Evolutionary conservation across 2,888 invertebrate species (phyloP).

Genomic region (Orchesella flavescens): DNA sequence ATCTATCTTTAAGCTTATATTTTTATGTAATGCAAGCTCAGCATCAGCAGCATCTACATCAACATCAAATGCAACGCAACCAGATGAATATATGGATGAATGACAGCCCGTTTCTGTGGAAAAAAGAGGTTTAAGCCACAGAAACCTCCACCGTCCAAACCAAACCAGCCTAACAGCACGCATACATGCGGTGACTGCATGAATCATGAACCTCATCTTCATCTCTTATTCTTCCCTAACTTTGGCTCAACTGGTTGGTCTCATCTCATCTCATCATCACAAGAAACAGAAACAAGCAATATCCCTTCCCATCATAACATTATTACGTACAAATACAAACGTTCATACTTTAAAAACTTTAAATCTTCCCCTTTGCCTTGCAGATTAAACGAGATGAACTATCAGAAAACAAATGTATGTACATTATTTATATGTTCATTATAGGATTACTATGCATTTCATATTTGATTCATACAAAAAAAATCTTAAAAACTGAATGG

Average conservation of each 20-base stretch:
- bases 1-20: neutral
- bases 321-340: too few relatives aligned
- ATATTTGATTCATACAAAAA: constrained; percentile 29
- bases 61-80: too few relatives aligned
- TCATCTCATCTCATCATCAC: neutral
- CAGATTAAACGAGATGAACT: constrained; percentile 23
- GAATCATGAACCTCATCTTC: constrained; percentile 46
- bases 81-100: neutral
- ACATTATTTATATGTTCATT: neutral
- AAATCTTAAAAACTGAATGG: constrained; percentile 5
- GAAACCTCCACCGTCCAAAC: too few relatives aligned
- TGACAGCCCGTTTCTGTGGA: neutral
- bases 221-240: neutral
- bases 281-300: neutral
- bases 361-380: too few relatives aligned
- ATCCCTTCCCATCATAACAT: too few relatives aligned
- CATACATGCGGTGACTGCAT: constrained; percentile 56
- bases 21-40: neutral
- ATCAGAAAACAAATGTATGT: constrained; percentile 11
- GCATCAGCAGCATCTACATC: neutral
- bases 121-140: constrained; percentile 21
- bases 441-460: neutral
- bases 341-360: too few relatives aligned
- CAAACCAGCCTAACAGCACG: constrained; percentile 28
- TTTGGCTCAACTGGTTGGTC: constrained; percentile 30